These are phyloP conservation scores for Gallinago nigripennis DNA, from an alignment of 2,797 vertebrate genomes.

Conservation along the genomic window DNA sequence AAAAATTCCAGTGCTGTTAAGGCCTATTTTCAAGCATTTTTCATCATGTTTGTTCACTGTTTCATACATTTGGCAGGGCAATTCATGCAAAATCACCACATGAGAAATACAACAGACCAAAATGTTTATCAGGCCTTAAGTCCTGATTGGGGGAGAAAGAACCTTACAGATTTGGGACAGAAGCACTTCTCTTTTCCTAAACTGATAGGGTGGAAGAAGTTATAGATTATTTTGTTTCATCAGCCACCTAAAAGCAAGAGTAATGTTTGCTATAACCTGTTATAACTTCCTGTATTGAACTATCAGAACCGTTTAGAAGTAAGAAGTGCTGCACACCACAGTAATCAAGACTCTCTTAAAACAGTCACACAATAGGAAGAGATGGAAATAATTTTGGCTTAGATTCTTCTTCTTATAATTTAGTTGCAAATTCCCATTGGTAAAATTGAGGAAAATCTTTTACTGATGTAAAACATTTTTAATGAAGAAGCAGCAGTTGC, in stretches of 20 bases:
- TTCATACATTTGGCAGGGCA: background rate
- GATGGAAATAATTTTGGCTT: background rate
- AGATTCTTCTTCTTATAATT: background rate
- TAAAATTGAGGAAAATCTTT: background rate
- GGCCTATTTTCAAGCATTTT: background rate
- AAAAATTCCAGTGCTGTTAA: background rate
- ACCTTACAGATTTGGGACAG: background rate
- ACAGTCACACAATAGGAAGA: background rate
- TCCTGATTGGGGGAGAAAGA: background rate
- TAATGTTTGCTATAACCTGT: background rate
- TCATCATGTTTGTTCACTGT: background rate
- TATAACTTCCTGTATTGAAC: background rate
- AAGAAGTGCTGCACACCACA: background rate
- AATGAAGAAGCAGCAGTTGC: background rate
- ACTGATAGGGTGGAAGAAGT: background rate
- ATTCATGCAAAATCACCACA: background rate
- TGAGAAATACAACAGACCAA: background rate
- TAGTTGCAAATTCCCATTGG: background rate
- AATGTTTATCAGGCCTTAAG: background rate
- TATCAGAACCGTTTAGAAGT: background rate
- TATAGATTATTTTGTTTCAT: background rate
- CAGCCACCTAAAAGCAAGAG: background rate
- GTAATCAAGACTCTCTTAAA: background rate
- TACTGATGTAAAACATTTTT: background rate
- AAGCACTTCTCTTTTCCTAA: background rate